phyloP scores from a whole-genome alignment of 2,113 vertebrate genomes.

The Carassius carassius region DNA sequence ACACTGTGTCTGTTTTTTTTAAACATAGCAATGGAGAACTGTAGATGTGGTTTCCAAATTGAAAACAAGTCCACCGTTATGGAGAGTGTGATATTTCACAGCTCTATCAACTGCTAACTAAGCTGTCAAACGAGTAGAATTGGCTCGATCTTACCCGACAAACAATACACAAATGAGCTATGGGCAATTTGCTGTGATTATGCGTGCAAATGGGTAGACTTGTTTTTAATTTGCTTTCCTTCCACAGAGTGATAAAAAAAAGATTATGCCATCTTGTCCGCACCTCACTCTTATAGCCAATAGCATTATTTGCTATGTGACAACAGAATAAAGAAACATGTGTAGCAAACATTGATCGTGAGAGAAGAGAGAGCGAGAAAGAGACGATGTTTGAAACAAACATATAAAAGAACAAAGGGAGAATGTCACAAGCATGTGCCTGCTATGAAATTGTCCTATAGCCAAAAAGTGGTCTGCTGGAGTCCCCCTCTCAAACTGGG shows the following conservation, averaged over 20 bases:
- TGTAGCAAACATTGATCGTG: constrained; percentile 10
- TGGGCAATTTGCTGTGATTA: constrained; percentile 70
- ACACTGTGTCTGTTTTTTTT: neutral
- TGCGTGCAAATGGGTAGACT: constrained; percentile 63
- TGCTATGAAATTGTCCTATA: constrained; percentile 63
- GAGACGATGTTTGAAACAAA: constrained; percentile 43
- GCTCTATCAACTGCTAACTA: constrained; percentile 76
- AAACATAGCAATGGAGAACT: constrained; percentile 24
- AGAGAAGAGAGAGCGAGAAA: constrained; percentile 7
- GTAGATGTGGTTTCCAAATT: constrained; percentile 60
- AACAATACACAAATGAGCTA: constrained; percentile 75
- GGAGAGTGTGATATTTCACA: constrained; percentile 77
- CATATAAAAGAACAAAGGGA: constrained; percentile 51
- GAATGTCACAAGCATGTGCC: constrained; percentile 62
- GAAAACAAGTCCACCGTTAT: constrained; percentile 60
- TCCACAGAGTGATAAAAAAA: constrained; percentile 60
- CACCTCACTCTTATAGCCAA: constrained; percentile 54
- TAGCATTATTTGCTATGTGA: constrained; percentile 44
- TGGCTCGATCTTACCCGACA: constrained; percentile 59
- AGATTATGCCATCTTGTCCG: constrained; percentile 57
- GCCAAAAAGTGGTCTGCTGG: constrained; percentile 43
- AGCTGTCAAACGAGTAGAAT: constrained; percentile 77
- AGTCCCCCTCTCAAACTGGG: constrained; percentile 38
- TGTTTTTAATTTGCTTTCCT: constrained; percentile 56
- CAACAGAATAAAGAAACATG: constrained; percentile 24